Conservation (phyloP, 2,797 vertebrate species). For the Scolopax rusticola region DNA sequence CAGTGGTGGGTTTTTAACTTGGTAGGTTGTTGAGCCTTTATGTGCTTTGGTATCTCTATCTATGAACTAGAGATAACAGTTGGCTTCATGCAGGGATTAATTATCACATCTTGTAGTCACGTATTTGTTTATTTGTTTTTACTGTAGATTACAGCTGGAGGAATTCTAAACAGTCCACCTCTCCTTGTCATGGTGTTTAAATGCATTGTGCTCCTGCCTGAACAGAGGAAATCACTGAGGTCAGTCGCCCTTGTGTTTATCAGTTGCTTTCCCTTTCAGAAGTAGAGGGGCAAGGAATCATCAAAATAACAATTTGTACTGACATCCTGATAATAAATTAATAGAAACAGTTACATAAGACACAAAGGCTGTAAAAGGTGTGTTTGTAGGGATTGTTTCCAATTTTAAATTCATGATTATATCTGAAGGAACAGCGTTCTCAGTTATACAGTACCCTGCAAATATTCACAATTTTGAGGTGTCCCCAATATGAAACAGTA, state of each 20-base stretch:
- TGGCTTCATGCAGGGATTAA: conserved; percentile 47
- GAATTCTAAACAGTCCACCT: conserved; percentile 62
- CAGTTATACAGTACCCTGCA: background rate
- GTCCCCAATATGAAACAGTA: background rate
- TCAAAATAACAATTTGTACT: conserved; percentile 49
- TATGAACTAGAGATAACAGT: conserved; percentile 29
- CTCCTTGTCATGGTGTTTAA: conserved; percentile 38
- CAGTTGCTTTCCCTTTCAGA: conserved; percentile 66
- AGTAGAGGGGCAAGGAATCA: conserved; percentile 15
- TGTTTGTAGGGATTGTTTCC: background rate
- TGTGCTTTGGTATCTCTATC: conserved; percentile 36
- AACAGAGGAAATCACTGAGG: conserved; percentile 64
- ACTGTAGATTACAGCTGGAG: conserved; percentile 61
- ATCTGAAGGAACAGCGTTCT: background rate
- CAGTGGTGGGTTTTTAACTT: conserved; percentile 25
- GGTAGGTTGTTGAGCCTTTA: background rate
- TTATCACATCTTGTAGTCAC: conserved; percentile 17
- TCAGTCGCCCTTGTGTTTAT: conserved; percentile 59
- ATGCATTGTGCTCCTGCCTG: conserved; percentile 27
- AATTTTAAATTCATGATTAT: background rate
- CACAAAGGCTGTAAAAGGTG: background rate
- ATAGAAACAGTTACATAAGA: background rate
- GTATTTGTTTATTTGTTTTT: conserved; percentile 71
- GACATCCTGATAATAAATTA: conserved; percentile 50
- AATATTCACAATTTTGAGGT: background rate